A percentile compares a stretch with the other conserved stretches of the same genome.
phyloP scores from a whole-genome alignment of 2,113 vertebrate genomes.

The Gavia stellata region DNA sequence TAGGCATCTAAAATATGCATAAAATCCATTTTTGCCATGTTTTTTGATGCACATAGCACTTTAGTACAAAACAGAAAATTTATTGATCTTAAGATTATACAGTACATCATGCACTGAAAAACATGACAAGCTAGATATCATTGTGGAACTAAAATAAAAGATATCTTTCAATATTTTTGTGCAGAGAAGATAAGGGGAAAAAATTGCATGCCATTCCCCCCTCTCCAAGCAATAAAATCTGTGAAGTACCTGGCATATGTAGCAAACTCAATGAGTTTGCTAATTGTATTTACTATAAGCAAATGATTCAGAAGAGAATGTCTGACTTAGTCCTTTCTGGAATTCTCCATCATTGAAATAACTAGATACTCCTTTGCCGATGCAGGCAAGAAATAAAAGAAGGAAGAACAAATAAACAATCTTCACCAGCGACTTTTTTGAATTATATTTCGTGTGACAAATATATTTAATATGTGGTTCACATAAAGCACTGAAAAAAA shows the following conservation, averaged over 20 bases:
- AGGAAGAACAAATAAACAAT: neutral
- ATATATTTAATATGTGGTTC: neutral
- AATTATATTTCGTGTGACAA: neutral
- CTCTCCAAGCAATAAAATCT: neutral
- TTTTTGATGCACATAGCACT: neutral
- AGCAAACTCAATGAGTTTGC: neutral
- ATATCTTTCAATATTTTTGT: neutral
- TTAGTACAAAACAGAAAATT: neutral
- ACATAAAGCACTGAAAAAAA: neutral
- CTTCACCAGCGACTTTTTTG: neutral
- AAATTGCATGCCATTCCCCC: neutral
- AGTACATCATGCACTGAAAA: neutral
- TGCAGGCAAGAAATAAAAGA: neutral
- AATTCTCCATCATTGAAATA: neutral
- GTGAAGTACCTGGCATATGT: neutral
- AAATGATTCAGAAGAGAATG: neutral
- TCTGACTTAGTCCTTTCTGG: neutral
- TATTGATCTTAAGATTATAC: slow-evolving; percentile 22
- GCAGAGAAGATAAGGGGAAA: neutral
- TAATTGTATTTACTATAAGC: neutral
- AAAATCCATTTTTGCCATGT: slow-evolving; percentile 18
- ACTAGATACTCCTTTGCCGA: neutral
- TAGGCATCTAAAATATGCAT: neutral
- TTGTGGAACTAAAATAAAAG: neutral
- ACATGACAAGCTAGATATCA: neutral